These are phyloP conservation scores for Xyrauchen texanus DNA, from an alignment of 2,113 vertebrate species.

Conservation along the genomic window DNA sequence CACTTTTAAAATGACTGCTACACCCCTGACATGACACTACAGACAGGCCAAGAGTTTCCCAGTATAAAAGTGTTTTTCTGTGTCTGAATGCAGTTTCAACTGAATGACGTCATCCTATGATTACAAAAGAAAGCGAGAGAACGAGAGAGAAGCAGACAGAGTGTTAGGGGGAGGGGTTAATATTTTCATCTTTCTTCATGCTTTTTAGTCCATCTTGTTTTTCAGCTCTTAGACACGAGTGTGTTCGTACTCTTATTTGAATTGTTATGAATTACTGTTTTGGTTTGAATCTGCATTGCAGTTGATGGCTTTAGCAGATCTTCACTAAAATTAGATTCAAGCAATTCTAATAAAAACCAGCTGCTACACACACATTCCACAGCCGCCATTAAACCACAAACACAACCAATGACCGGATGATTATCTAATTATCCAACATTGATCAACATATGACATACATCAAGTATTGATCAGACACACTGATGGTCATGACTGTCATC, in stretches of 20 bases:
- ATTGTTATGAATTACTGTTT: not conserved
- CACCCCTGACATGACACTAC: not conserved
- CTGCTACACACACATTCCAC: conserved; percentile 66
- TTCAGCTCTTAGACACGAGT: not conserved
- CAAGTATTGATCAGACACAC: not conserved
- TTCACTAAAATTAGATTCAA: conserved; percentile 70
- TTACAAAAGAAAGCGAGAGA: conserved; percentile 26
- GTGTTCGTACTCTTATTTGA: not conserved
- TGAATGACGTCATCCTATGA: conserved; percentile 35
- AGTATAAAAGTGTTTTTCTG: conserved; percentile 9
- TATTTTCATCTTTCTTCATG: conserved; percentile 26
- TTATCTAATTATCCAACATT: conserved; percentile 7
- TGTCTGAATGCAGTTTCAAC: conserved; percentile 16
- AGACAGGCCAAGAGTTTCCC: conserved; percentile 9
- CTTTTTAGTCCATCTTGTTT: not conserved
- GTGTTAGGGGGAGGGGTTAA: conserved; percentile 15
- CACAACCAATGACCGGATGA: not conserved
- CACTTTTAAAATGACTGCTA: too few species aligned
- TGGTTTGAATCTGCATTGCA: not conserved
- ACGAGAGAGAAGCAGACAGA: too few species aligned
- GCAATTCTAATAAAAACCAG: conserved; percentile 68
- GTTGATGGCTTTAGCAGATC: conserved; percentile 42
- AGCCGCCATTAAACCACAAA: conserved; percentile 65
- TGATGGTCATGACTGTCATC: too few species aligned
- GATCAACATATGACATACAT: not conserved